phyloP scores from a whole-genome alignment of 2,797 vertebrate species.

The Periophthalmus magnuspinnatus region DNA sequence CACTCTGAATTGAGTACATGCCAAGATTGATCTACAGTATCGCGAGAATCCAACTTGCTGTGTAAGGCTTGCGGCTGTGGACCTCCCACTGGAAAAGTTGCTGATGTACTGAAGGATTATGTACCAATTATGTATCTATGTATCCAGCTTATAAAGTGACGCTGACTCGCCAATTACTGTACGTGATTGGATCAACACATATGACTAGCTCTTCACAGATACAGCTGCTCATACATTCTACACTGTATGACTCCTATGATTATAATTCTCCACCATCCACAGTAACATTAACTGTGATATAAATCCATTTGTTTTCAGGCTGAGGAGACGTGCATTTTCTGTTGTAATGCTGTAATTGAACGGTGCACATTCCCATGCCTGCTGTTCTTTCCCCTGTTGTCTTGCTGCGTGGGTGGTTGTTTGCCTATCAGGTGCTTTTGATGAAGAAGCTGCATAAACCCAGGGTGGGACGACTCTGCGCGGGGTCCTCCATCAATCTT shows the following conservation, averaged over 20 bases:
- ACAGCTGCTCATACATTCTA: no score
- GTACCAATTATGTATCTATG: no score
- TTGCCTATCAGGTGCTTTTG: constrained; percentile 52
- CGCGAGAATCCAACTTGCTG: no score
- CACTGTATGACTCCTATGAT: constrained; percentile 41
- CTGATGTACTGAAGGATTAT: no score
- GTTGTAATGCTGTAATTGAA: constrained; percentile 28
- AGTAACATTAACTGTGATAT: not conserved
- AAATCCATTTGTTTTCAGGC: constrained; percentile 11
- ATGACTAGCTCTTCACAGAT: no score
- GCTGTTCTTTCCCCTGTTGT: constrained; percentile 20
- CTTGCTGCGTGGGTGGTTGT: constrained; percentile 53
- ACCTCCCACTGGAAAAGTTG: no score
- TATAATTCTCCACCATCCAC: constrained; percentile 26
- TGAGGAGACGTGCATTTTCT: constrained; percentile 18
- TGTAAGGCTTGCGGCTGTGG: no score
- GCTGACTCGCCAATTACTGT: no score
- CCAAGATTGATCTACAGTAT: no score
- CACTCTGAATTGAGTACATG: no score
- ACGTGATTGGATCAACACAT: no score
- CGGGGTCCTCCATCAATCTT: constrained; percentile 49
- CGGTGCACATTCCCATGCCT: constrained; percentile 19
- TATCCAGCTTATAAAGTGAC: no score
- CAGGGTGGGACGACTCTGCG: constrained; percentile 7
- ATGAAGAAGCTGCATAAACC: constrained; percentile 55